A percentile compares a stretch with the other conserved stretches of the same genome.
Evolutionary conservation across 2,113 vertebrate genomes (phyloP).

Genomic region (Megaptera novaeangliae): DNA sequence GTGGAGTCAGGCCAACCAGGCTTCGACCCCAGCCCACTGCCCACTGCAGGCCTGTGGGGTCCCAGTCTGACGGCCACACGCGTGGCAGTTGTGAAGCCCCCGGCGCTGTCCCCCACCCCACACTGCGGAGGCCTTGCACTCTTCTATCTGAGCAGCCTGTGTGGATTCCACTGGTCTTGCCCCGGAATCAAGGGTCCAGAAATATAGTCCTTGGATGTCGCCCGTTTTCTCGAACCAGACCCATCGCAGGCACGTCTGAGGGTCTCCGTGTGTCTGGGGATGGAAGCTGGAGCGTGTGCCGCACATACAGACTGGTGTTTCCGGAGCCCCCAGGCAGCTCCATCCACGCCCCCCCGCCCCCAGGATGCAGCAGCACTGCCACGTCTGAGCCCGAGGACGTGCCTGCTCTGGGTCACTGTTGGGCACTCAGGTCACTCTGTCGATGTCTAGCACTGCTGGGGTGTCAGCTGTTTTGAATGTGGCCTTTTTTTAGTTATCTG

Average conservation of each 20-base stretch:
- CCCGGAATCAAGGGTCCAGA: not conserved
- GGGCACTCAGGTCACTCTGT: not conserved
- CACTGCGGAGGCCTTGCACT: too few species aligned
- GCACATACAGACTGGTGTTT: not conserved
- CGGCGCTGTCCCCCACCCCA: not conserved
- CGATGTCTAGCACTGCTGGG: not conserved
- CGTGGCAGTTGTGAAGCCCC: not conserved
- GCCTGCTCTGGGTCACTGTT: not conserved
- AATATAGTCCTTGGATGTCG: not conserved
- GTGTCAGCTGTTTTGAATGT: not conserved
- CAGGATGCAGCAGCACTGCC: not conserved
- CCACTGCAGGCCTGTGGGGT: not conserved
- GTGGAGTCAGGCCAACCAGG: not conserved
- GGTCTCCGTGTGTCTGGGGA: not conserved
- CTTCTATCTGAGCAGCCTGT: not conserved
- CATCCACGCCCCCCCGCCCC: accelerated
- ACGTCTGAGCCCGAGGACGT: accelerated
- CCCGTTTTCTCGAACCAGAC: not conserved
- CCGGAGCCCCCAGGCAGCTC: not conserved
- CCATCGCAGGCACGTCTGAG: not conserved
- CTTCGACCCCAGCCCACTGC: not conserved
- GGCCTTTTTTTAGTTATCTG: not conserved
- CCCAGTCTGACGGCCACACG: not conserved
- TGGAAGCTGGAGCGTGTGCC: not conserved
- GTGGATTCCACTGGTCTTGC: not conserved